Base-by-base conservation (phyloP, 2,113 vertebrate species). In the Tyrannus savana region DNA sequence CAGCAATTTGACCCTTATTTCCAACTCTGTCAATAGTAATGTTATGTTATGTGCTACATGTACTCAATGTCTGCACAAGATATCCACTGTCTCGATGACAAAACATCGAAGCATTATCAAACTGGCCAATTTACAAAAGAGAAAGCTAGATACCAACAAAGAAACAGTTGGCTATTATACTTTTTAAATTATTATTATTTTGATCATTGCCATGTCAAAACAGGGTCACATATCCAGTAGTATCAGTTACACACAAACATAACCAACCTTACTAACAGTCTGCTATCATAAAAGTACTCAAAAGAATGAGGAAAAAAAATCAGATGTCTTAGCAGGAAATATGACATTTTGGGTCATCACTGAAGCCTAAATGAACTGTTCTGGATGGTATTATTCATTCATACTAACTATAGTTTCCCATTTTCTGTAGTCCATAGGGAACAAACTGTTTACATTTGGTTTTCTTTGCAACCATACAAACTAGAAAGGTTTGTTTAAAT, bases 401-500 rank as follows among this genome's bases (percentile, higher is more conserved):
- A 76, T 47, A 55, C 30, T 14, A 84, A 72, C 17, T 22, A n/a
- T 1, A 63, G 59, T n/a, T 89, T 74, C 75, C 73, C 86, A 50
- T 76, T 85, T 81, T 62, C 72, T 60, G 46, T 1, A 84, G 79
- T 86, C 82, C 63, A 63, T 10, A 62, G 47, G 55, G 56, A 94
- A 71, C 1, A 1, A 37, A 56, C 5, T 88, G 74, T 83, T 92
- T 80, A 86, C 46, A 74, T 93, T 82, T 94, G 94, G 86, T 78
- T 94, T 95, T 84, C 72, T 50, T 37, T 42, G 63, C 47, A 76
- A 89, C 86, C 74, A 89, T 80, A 90, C 63, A 74, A 91, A 76
- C 73, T 63, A 79, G 35, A 83, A 93, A 87, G 42, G 59, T 86
- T 91, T 94, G 69, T 92, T 89, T 85, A 90, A 93, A 82, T 82